Base-by-base conservation (phyloP, 1,140 invertebrate genomes). In the Caenorhabditis latens region DNA sequence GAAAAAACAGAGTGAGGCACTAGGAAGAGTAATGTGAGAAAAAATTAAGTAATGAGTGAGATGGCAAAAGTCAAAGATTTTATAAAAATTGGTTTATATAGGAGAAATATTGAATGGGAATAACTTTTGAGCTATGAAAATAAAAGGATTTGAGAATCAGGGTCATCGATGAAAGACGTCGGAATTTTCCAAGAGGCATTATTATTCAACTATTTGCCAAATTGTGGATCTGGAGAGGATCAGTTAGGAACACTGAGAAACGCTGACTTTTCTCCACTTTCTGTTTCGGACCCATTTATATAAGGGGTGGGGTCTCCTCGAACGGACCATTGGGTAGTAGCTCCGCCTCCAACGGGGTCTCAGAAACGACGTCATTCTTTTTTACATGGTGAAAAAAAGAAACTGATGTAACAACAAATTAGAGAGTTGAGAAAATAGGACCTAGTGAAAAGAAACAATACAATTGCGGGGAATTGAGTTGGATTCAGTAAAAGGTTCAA, bases 311-410 rank as follows among this genome's bases (percentile, higher is more conserved):
- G 71, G 46, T 79, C 46, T 79, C 13, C 1, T 79, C 21, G 71
- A 79, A 79, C 71, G 71, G 71, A 79, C 71, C 71, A 79, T 50
- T 79, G 46, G 46, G 43, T 79, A 4, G 13, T 21, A 40, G 71
- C 71, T 24, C 71, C 71, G 71, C 71, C 71, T 11, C 46, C 11
- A 63, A n/a, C 13, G 32, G 55, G 55, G 55, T 46, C 65, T 79
- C 5, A 79, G 71, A 79, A 79, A 79, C 71, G 46, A 79, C 71
- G 71, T 79, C 71, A 79, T 79, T 48, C 24, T 13, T 50, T 48
- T 50, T 50, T 50, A 50, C 46, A 79, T 50, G 46, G 46, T 24
- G 71, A 42, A 79, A 79, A 79, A 79, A 79, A 50, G 46, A 48
- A 63, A 79, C 71, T 79, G 71, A 79, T 79, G 71, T 79, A 79